Base-by-base conservation (phyloP, 92 coral and sea anemone genomes). In the Actinernus sp. region DNA sequence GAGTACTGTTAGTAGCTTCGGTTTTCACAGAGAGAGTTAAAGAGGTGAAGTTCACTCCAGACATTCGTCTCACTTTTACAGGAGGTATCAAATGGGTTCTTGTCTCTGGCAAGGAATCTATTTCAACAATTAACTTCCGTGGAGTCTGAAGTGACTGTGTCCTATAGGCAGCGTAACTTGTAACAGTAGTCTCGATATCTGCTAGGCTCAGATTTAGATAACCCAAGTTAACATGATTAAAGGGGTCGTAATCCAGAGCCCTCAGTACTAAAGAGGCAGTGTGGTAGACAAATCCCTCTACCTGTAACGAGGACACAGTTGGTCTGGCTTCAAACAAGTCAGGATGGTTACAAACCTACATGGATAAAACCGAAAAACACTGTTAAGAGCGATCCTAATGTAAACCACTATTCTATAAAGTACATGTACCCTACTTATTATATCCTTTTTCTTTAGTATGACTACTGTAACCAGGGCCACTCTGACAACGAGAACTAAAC, bases 331-430 rank as follows among this genome's bases (percentile, higher is more conserved):
- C 99, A 73, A 95, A 95, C 59, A 95, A 75, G 83, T 95, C 99
- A 21, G 99, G 99, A 51, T 95, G 99, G 47, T 95, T 95, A 32
- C 99, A 95, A n/a, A 95, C 99, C 99, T 95, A 58, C 28, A 33
- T 24, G 32, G n/a, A 67, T 23, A 48, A 28, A n/a, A n/a, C n/a
- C n/a, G n/a, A n/a, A n/a, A n/a, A n/a, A n/a, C n/a, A n/a, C n/a
- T n/a, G n/a, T n/a, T n/a, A n/a, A n/a, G n/a, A n/a, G n/a, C n/a
- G n/a, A n/a, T n/a, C n/a, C n/a, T n/a, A n/a, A n/a, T n/a, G n/a
- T n/a, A n/a, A n/a, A n/a, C n/a, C n/a, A n/a, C n/a, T n/a, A n/a
- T n/a, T n/a, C n/a, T n/a, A n/a, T n/a, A n/a, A n/a, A n/a, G n/a
- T n/a, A n/a, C n/a, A n/a, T n/a, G n/a, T n/a, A n/a, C n/a, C n/a